A percentile compares a stretch with the other conserved stretches of the same genome.
phyloP scores from a whole-genome alignment of 2,888 invertebrate species.

The Junonia oenone region DNA sequence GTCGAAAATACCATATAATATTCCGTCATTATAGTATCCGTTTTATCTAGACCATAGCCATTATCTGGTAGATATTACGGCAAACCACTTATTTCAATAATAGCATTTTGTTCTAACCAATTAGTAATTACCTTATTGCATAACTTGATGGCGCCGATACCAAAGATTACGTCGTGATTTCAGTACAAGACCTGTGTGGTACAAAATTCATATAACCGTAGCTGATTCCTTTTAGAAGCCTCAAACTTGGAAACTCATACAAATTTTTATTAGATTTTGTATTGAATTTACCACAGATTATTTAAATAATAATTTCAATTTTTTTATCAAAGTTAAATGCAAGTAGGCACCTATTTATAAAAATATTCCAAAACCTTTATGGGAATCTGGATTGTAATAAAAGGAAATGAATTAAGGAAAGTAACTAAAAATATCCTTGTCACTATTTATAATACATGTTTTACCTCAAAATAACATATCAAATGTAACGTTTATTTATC shows the following conservation, averaged over 20 bases:
- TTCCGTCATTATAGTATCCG: not conserved
- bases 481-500: not conserved
- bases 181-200: too few species aligned
- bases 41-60: not conserved
- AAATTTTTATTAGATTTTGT: not conserved
- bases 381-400: too few species aligned
- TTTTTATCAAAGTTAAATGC: too few species aligned
- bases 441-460: constrained; percentile 2
- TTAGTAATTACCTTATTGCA: not conserved
- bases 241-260: not conserved
- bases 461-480: not conserved
- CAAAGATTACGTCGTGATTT: not conserved
- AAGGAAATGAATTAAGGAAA: not conserved
- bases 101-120: not conserved
- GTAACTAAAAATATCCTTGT: not conserved
- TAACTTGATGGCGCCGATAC: not conserved
- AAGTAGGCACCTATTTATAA: too few species aligned
- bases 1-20: not conserved
- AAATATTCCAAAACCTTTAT: too few species aligned
- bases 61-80: not conserved
- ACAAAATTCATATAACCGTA: too few species aligned
- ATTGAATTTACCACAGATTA: not conserved
- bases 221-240: too few species aligned
- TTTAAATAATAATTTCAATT: too few species aligned
- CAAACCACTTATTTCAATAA: not conserved